Percentiles rank a stretch among this genome's conserved stretches.
Evolutionary conservation across 2,888 invertebrate species (phyloP).

Genomic region (Drosophila pullipes): DNA sequence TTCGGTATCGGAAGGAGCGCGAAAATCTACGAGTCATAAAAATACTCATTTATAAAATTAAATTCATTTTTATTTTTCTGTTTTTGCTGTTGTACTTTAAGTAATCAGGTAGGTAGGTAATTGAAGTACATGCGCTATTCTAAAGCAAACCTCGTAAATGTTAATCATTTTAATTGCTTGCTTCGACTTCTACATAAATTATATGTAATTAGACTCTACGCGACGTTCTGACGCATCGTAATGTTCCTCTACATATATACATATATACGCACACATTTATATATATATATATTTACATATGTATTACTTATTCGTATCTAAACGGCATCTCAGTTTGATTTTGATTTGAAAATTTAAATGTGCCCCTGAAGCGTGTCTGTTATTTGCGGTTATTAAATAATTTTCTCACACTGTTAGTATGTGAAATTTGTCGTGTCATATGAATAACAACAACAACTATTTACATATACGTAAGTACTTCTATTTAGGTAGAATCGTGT

Average conservation of each 20-base stretch:
- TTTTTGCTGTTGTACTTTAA: background rate
- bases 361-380: conserved; percentile 52
- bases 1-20: conserved; percentile 10
- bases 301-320: conserved; percentile 30
- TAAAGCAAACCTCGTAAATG: conserved; percentile 21
- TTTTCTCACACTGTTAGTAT: conserved; percentile 65
- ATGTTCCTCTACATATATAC: conserved; percentile 10
- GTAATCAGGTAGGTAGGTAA: conserved; percentile 25
- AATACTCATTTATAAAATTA: conserved; percentile 10
- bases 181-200: conserved; percentile 62
- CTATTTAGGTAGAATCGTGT: conserved; percentile 56
- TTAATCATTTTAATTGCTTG: conserved; percentile 43
- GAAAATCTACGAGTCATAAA: conserved; percentile 12
- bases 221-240: conserved; percentile 41
- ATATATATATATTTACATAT: background rate
- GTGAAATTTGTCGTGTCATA: conserved; percentile 25
- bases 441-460: conserved; percentile 27
- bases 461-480: conserved; percentile 4
- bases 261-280: background rate
- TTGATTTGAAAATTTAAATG: conserved; percentile 48
- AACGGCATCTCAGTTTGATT: conserved; percentile 53
- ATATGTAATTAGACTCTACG: conserved; percentile 57
- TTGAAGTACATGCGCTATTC: conserved; percentile 22
- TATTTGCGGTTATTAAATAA: conserved; percentile 68
- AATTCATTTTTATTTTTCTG: conserved; percentile 1